Evolutionary conservation across 2,797 vertebrate genomes (phyloP).

Genomic region (Graptemys geographica): DNA sequence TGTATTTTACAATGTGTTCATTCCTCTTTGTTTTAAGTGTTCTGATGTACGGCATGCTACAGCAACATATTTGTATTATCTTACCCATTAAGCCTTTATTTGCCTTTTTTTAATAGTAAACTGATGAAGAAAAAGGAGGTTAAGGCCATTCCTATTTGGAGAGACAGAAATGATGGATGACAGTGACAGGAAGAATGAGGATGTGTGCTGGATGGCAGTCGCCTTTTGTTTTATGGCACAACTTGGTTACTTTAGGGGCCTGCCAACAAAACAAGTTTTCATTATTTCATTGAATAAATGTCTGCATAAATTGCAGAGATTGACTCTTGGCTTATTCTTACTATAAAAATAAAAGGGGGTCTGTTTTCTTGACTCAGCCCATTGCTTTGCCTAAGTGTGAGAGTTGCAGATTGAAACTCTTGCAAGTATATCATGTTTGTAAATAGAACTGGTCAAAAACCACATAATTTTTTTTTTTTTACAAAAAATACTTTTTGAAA

Average conservation of each 20-base stretch:
- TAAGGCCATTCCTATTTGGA: background rate
- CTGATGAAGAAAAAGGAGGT: constrained; percentile 22
- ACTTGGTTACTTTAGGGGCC: background rate
- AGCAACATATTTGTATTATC: background rate
- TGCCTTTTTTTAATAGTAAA: constrained; percentile 25
- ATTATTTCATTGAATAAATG: constrained; percentile 12
- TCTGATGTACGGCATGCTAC: background rate
- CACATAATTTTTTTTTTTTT: background rate
- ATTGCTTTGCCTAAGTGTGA: background rate
- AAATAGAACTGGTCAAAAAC: background rate
- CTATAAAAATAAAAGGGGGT: background rate
- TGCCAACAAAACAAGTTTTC: constrained; percentile 34
- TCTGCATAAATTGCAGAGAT: constrained; percentile 1
- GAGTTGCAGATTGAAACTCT: background rate
- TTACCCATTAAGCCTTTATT: constrained; percentile 1
- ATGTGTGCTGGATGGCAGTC: background rate
- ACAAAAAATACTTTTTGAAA: background rate
- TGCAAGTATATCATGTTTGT: background rate
- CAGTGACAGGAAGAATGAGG: constrained; percentile 26
- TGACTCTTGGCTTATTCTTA: background rate
- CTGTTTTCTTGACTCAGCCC: background rate
- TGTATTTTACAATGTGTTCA: background rate
- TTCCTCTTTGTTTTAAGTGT: background rate
- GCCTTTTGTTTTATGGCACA: constrained; percentile 41
- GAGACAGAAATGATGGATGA: background rate